phyloP scores from a whole-genome alignment of 2,797 vertebrate species.

The Dromococcyx pavoninus region DNA sequence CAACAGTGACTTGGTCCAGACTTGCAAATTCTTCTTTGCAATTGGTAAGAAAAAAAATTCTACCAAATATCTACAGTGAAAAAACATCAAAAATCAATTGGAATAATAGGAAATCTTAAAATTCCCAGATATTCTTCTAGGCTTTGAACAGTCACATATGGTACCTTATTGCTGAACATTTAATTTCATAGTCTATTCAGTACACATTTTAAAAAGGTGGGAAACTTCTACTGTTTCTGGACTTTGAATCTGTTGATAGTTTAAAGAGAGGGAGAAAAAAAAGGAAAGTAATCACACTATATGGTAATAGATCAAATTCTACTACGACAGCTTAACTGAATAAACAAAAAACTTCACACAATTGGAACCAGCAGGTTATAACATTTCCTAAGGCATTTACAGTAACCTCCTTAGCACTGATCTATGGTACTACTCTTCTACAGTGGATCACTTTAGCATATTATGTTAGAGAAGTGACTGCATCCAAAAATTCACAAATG shows the following conservation, averaged over 20 bases:
- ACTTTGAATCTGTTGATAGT: neutral
- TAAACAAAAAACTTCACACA: neutral
- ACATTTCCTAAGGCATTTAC: neutral
- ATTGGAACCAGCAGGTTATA: neutral
- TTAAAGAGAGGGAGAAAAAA: neutral
- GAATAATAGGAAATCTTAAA: neutral
- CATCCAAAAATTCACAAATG: neutral
- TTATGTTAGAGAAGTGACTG: neutral
- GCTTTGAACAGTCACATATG: neutral
- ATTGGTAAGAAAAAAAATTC: neutral
- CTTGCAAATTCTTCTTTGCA: neutral
- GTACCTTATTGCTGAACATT: neutral
- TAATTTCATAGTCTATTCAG: neutral
- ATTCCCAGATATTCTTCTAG: neutral
- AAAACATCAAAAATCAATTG: neutral
- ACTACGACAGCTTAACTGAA: neutral
- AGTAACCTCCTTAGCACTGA: neutral
- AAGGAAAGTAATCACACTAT: neutral
- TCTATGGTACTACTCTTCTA: neutral
- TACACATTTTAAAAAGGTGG: neutral
- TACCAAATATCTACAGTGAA: neutral
- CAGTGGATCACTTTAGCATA: neutral
- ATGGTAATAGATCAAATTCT: neutral
- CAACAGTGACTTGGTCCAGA: neutral
- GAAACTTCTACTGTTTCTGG: neutral